Evolutionary conservation across 30 jellyfish, hydroid and myxozoan species (phyloP).

Genomic region (Chironex yamaguchii): DNA sequence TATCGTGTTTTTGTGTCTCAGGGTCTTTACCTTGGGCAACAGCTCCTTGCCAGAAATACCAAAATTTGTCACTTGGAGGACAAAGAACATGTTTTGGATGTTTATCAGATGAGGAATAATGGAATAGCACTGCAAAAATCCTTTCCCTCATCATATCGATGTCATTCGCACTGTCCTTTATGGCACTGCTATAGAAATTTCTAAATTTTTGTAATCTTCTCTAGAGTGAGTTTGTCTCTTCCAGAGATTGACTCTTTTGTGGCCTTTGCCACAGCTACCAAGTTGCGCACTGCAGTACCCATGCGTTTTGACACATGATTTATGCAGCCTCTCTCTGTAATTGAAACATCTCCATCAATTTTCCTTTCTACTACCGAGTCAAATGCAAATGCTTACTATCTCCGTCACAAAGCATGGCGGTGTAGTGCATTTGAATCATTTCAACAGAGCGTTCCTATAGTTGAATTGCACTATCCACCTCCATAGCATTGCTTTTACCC

Average conservation of each 20-base stretch:
- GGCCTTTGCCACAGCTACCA: slow-evolving; percentile 35
- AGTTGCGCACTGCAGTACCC: slow-evolving; percentile 24
- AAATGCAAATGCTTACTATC: slow-evolving; percentile 59
- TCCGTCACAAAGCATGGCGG: slow-evolving; percentile 61
- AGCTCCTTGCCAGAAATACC: slow-evolving; percentile 49
- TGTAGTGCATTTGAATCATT: slow-evolving; percentile 26
- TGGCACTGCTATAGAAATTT: slow-evolving; percentile 41
- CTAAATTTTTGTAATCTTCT: slow-evolving; percentile 20
- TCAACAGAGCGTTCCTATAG: slow-evolving; percentile 37
- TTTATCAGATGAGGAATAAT: slow-evolving; percentile 32
- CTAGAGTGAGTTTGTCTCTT: slow-evolving; percentile 12
- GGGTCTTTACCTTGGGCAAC: no score
- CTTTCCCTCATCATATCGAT: slow-evolving; percentile 8
- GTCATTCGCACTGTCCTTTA: slow-evolving; percentile 10
- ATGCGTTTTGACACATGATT: slow-evolving; percentile 8
- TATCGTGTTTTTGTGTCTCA: no score
- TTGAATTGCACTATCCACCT: slow-evolving; percentile 47
- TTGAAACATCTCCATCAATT: no score
- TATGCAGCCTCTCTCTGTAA: no score
- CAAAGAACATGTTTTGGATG: slow-evolving; percentile 40
- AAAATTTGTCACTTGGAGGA: slow-evolving; percentile 32
- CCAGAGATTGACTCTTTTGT: slow-evolving; percentile 24
- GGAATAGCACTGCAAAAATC: slow-evolving; percentile 42
- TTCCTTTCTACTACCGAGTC: slow-evolving; percentile 16
- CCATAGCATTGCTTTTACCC: slow-evolving; percentile 57